Evolutionary conservation across 2,797 vertebrate genomes (phyloP), one percentile per base, ranked within the genome.

Genomic region (Austrolebias charrua): DNA sequence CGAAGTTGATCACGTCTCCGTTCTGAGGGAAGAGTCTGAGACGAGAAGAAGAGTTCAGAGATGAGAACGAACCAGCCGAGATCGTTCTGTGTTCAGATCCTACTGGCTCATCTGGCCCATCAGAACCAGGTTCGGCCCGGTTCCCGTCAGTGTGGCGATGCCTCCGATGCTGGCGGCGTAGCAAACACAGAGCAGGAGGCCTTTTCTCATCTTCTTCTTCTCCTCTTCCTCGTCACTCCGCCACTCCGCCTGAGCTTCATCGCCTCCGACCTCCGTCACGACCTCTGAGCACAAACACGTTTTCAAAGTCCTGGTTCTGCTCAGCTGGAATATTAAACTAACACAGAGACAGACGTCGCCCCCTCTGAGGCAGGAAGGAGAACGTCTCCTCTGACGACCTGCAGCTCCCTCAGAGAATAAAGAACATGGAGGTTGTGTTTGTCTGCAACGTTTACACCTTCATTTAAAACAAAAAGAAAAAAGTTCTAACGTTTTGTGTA

Each of bases 131-230:
- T 98, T 98, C 20, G 97, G 96, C 45, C 95, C 96, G 0, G 97
- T 98, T 63, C 97, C 97, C 0, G 96, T 98, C 60, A 98, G 90
- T 0, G 96, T 98, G 20, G 96, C 95, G 0, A 95, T 97, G 55
- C 97, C 97, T 2, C 97, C 97, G 1, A 98, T 98, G 89, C 96
- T 98, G 59, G 97, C 96, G 0, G 97, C 92, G 0, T 98, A 98
- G 78, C 96, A 97, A 0, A 98, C 84, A 3, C 93, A 92, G 14
- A 98, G 89, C 3, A 92, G 94, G 86, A 98, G 92, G 28, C 94
- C 96, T 79, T 98, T 98, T 74, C 87, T 87, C 58, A 93, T 69
- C 11, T 0, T 86, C 64, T 76, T 90, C 78, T 14, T 86, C 44
- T 91, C 84, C 13, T 79, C 75, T 0, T 75, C 70, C 33, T 40